These are phyloP conservation scores for Litocranius walleri DNA, from an alignment of 2,113 vertebrate species.

Conservation along the genomic window DNA sequence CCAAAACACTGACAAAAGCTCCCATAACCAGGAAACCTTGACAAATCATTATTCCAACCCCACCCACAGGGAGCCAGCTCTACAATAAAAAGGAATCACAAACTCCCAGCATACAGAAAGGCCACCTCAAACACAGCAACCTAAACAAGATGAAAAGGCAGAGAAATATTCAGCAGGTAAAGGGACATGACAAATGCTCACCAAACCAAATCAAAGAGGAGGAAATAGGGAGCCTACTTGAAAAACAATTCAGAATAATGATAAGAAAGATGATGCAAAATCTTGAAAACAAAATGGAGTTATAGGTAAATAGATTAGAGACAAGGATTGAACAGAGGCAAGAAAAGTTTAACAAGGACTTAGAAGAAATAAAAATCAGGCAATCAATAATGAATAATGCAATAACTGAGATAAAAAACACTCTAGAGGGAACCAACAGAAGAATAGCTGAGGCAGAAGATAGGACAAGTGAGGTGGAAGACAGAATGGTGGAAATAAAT, in stretches of 20 bases:
- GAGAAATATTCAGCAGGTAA: background rate
- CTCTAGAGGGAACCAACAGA: background rate
- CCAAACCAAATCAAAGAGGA: background rate
- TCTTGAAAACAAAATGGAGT: background rate
- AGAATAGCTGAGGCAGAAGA: background rate
- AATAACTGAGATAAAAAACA: background rate
- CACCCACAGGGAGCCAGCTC: background rate
- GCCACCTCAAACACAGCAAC: background rate
- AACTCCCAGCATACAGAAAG: background rate
- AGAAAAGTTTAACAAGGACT: background rate
- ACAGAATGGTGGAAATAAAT: background rate
- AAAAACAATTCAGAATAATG: background rate
- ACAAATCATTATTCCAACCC: background rate
- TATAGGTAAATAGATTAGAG: background rate
- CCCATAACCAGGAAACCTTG: background rate
- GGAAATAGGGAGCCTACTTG: background rate
- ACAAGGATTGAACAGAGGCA: background rate
- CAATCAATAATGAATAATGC: background rate
- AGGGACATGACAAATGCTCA: background rate
- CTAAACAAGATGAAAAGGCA: background rate
- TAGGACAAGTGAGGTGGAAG: background rate
- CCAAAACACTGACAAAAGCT: background rate
- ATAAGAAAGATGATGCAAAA: background rate
- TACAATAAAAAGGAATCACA: background rate
- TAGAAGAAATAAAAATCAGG: background rate